Evolutionary conservation across 2,888 invertebrate species (phyloP).

Genomic region (Oasisia sp.): DNA sequence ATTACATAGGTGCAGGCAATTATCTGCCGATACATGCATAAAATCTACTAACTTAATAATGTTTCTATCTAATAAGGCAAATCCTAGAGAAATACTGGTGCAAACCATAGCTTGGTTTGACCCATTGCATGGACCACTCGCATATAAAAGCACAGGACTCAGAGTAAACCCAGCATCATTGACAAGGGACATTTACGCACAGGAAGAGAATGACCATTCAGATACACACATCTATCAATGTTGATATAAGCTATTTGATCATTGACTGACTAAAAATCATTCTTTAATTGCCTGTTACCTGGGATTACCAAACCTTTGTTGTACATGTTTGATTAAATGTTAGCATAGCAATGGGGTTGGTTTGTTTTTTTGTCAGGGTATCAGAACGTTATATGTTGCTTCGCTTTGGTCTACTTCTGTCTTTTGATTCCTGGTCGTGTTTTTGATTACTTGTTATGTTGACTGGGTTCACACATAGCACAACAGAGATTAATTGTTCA

Average conservation of each 20-base stretch:
- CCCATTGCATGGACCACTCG: neutral
- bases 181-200: neutral
- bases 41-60: slow-evolving; percentile 6
- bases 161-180: neutral
- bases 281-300: neutral
- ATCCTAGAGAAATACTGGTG: neutral
- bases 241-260: neutral
- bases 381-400: neutral
- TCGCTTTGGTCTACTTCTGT: neutral
- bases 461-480: neutral
- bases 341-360: neutral
- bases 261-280: neutral
- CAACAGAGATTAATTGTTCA: neutral
- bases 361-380: neutral
- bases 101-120: neutral
- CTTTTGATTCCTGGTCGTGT: neutral
- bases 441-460: neutral
- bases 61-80: neutral
- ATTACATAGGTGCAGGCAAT: neutral
- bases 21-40: neutral
- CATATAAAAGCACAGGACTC: neutral
- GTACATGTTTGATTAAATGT: neutral
- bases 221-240: neutral
- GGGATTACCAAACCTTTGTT: neutral
- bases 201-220: neutral